Evolutionary conservation across 2,888 invertebrate genomes (phyloP).

Genomic region (Meiosimyza decipiens): DNA sequence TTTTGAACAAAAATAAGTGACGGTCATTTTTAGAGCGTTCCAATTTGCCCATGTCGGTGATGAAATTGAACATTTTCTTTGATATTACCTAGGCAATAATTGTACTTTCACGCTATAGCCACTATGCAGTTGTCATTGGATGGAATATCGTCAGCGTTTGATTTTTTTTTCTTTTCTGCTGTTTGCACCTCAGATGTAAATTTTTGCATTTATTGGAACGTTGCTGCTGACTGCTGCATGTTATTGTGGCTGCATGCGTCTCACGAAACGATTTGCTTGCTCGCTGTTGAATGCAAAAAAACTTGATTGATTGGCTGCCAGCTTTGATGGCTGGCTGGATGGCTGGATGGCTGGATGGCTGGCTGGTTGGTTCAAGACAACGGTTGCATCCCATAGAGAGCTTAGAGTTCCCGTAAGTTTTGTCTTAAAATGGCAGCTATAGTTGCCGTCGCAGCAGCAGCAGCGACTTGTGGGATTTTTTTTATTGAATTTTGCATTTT

Average conservation of each 20-base stretch:
- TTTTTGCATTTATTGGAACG: constrained; percentile 28
- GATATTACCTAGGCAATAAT: too few species aligned
- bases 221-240: constrained; percentile 10
- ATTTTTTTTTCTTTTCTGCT: neutral
- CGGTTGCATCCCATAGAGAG: constrained; percentile 31
- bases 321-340: constrained; percentile 33
- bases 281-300: constrained; percentile 38
- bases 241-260: constrained; percentile 28
- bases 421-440: constrained; percentile 25
- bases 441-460: neutral
- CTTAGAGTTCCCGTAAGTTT: constrained; percentile 18
- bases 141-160: neutral
- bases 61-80: too few species aligned
- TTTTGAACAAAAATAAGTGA: too few species aligned
- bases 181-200: constrained; percentile 32
- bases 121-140: constrained; percentile 9
- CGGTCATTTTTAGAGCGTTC: too few species aligned
- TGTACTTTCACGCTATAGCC: too few species aligned
- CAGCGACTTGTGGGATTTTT: neutral
- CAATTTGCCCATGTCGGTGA: too few species aligned
- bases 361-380: constrained; percentile 1
- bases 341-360: constrained; percentile 19
- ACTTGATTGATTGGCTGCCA: constrained; percentile 63
- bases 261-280: constrained; percentile 38
- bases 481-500: neutral